Evolutionary conservation across 2,888 invertebrate species (phyloP).

Genomic region (Eristalinus sepulchralis): DNA sequence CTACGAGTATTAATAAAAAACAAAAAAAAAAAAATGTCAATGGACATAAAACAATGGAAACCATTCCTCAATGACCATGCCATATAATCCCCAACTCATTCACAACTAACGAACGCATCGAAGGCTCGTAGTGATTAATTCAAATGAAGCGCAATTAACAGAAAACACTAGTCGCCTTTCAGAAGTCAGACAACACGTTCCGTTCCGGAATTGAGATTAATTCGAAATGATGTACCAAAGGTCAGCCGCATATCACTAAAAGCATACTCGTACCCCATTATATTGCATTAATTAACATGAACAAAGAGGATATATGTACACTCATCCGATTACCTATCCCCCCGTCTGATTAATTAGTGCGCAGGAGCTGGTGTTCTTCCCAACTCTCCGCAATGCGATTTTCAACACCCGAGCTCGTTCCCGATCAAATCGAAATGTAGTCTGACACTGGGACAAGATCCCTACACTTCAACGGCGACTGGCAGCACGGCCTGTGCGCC

Average conservation of each 20-base stretch:
- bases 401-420: not conserved
- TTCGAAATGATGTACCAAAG: slow-evolving; percentile 7
- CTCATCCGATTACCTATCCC: slow-evolving; percentile 36
- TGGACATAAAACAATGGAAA: not conserved
- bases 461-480: not conserved
- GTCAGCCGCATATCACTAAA: slow-evolving; percentile 25
- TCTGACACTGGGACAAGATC: not conserved
- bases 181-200: not conserved
- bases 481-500: not conserved
- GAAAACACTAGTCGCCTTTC: not conserved
- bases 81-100: not conserved
- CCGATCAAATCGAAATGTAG: not conserved
- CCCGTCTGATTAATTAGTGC: slow-evolving; percentile 52
- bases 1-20: not conserved
- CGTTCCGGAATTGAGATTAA: slow-evolving; percentile 1
- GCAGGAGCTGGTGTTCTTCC: not conserved
- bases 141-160: not conserved
- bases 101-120: not conserved
- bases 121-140: not conserved
- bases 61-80: not conserved
- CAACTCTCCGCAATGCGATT: not conserved
- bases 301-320: slow-evolving; percentile 11
- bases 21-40: not conserved
- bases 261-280: slow-evolving; percentile 7
- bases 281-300: slow-evolving; percentile 17